phyloP scores from a whole-genome alignment of 2,888 invertebrate species.

The Scaptomyza polygonia region DNA sequence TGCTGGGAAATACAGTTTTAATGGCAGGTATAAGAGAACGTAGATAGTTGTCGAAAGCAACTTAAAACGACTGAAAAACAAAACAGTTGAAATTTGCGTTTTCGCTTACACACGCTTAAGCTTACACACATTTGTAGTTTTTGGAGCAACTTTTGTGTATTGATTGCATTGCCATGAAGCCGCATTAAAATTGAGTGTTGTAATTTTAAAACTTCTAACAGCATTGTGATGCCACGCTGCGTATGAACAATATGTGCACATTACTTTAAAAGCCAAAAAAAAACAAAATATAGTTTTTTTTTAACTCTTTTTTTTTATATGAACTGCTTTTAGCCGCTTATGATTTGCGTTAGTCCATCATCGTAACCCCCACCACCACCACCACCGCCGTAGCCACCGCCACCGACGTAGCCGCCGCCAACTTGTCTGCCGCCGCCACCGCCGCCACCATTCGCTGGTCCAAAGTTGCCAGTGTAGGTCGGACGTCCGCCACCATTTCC shows the following conservation, averaged over 20 bases:
- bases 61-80: neutral
- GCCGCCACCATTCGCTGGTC: constrained; percentile 44
- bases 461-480: constrained; percentile 64
- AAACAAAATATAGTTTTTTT: constrained; percentile 3
- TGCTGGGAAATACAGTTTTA: neutral
- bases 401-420: constrained; percentile 44
- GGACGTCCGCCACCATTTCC: constrained; percentile 48
- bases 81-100: neutral
- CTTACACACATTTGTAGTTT: neutral
- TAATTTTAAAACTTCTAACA: neutral
- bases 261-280: neutral
- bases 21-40: neutral
- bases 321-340: constrained; percentile 45
- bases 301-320: constrained; percentile 1
- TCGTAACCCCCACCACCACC: constrained; percentile 47
- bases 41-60: neutral
- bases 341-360: constrained; percentile 61
- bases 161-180: neutral
- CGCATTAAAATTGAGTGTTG: neutral
- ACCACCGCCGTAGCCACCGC: constrained; percentile 22
- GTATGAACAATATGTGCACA: neutral
- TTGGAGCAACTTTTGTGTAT: neutral
- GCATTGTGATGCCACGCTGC: neutral
- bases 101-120: neutral
- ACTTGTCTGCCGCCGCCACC: constrained; percentile 16